Evolutionary conservation across 2,888 invertebrate species (phyloP).

Genomic region (Tipula helvola): DNA sequence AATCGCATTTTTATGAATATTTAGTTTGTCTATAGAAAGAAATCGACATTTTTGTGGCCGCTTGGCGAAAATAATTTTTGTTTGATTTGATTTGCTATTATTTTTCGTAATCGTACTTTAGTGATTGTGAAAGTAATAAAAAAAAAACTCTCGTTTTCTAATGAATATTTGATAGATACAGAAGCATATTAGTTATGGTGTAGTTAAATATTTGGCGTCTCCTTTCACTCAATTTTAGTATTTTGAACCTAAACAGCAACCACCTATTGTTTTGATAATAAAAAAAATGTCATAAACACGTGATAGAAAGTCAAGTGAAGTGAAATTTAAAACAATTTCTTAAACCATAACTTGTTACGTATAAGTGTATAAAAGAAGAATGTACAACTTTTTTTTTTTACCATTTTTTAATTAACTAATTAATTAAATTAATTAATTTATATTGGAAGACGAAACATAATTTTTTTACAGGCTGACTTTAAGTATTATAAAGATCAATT

Average conservation of each 20-base stretch:
- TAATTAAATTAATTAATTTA: neutral
- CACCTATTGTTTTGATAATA: neutral
- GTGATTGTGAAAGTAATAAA: neutral
- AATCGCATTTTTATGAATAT: neutral
- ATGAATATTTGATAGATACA: neutral
- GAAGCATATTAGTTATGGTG: neutral
- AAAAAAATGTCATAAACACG: neutral
- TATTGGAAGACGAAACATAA: neutral
- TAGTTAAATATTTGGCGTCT: neutral
- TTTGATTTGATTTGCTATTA: neutral
- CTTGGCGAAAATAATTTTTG: neutral
- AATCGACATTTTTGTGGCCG: neutral
- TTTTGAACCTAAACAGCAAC: neutral
- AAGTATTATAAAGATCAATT: neutral
- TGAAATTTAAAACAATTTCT: neutral
- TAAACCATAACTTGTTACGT: neutral
- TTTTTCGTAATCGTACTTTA: neutral
- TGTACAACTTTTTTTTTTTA: neutral
- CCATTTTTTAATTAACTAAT: neutral
- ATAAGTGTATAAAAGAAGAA: neutral
- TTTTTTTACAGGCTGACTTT: neutral
- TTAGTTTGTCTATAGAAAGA: neutral
- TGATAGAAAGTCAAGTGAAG: neutral
- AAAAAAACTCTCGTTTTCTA: neutral
- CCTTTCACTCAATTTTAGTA: neutral